Base-by-base conservation (phyloP, 2,888 invertebrate species). In the Drosophila merina region DNA sequence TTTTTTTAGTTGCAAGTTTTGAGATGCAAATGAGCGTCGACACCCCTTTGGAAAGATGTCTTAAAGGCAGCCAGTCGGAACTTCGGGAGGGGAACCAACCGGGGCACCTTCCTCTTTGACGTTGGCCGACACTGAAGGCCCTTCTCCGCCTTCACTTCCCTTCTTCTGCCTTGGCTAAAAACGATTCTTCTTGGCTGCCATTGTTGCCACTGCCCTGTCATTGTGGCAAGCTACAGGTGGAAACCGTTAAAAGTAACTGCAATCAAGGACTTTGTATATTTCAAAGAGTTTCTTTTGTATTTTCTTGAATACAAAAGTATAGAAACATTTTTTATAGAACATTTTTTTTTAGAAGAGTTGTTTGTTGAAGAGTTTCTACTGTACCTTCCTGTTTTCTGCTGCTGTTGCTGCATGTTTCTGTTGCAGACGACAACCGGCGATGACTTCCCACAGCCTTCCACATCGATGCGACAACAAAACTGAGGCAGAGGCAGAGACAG, bases 51-150 rank as follows among this genome's bases (percentile, higher is more conserved):
- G 12, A 67, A 59, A 72, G 62, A 64, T 72, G 80, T 81, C 64
- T 86, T 48, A 38, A 81, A 81, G 82, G 55, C 87, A 81, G 79
- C 71, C 79, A 70, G 52, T 76, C 67, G 81, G 87, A 81, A 81
- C 81, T 56, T 51, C 20, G 52, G 36, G 30, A 50, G 14, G 28
- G 28, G 40, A 42, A 47, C 44, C 42, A 7, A 12, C 9, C 33
- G 10, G 51, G 20, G 59, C 77, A 49, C 57, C 57, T 81, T 83
- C 77, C 84, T 77, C 64, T 70, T 70, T 70, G 70, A 70, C 64
- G 50, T 70, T 40, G 72, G 64, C 64, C 70, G 70, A 54, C 70
- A 47, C 54, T 72, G 66, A 40, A 14, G 40, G 52, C 36, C 30
- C 36, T 36, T 30, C 31, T 30, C 9, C 26, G 38, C n/a, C 14